Base-by-base conservation (phyloP, 1,140 invertebrate species). In the Brachionus angularis region DNA sequence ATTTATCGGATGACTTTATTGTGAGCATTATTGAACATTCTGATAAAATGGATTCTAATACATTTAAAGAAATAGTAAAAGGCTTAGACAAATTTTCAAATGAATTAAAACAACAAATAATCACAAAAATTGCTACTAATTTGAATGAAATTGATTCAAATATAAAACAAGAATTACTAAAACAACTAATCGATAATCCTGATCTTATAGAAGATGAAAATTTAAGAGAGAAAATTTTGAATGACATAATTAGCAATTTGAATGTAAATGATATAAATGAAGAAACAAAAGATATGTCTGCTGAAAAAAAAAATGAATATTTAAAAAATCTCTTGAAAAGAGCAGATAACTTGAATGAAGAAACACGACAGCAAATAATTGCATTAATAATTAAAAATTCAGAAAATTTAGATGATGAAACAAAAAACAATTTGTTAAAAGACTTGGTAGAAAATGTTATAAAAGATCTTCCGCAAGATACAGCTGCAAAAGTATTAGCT, bases 311-410 rank as follows among this genome's bases (percentile, higher is more conserved):
- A 46, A 67, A 67, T 34, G 12, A 67, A 42, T 67, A 67, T 42
- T 50, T 67, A 50, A 18, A 67, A 23, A 42, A 67, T n/a, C 16
- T 67, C 21, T 36, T 67, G 21, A 67, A 67, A 23, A 39, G 47
- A 31, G 42, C 62, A 18, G 62, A 31, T 18, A 31, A 67, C 36
- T 29, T 67, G 39, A 50, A 33, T 33, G 62, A 67, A 8, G 47
- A 67, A 12, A 47, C 62, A 12, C 33, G 62, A n/a, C 62, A 67
- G 21, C 62, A 67, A 50, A 67, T 67, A 18, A 50, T 67, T 36
- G 42, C 29, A 27, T 29, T 67, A 33, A 34, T 67, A 27, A 31
- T 67, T 18, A 50, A 67, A 36, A 67, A 67, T 50, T 39, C 62
- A 16, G 47, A 67, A 36, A 47, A 67, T 23, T 50, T 67, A n/a